Conservation (phyloP, 2,888 invertebrate species). For the Hydrotaea diabolus region DNA sequence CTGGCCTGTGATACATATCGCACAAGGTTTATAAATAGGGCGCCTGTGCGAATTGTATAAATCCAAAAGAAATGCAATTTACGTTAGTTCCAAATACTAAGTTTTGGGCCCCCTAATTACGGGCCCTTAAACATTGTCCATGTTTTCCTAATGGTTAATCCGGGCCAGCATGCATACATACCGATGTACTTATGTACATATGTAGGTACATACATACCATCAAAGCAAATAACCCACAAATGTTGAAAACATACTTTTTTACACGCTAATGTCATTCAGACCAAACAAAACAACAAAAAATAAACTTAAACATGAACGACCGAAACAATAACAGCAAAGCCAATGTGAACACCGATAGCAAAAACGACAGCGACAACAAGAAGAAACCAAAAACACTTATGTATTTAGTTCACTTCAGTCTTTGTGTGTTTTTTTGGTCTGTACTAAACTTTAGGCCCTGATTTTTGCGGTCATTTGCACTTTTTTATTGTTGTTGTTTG, state of each 20-base stretch:
- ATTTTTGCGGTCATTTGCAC: slow-evolving; percentile 44
- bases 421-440: slow-evolving; percentile 24
- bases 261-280: slow-evolving; percentile 26
- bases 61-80: too few relatives aligned
- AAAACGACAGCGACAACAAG: background rate
- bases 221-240: slow-evolving; percentile 4
- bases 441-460: slow-evolving; percentile 41
- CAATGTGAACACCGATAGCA: background rate
- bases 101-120: background rate
- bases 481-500: slow-evolving; percentile 13
- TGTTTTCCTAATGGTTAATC: too few relatives aligned
- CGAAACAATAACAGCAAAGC: background rate
- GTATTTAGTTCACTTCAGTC: slow-evolving; percentile 36
- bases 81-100: too few relatives aligned
- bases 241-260: slow-evolving; percentile 26
- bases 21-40: too few relatives aligned
- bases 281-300: slow-evolving; percentile 8
- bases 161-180: background rate
- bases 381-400: slow-evolving; percentile 11
- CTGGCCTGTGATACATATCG: too few relatives aligned
- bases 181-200: background rate
- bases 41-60: too few relatives aligned
- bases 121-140: too few relatives aligned
- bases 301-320: slow-evolving; percentile 11
- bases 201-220: background rate